Conservation (phyloP, 2,888 invertebrate genomes). For the Carpatolechia fugitivella region DNA sequence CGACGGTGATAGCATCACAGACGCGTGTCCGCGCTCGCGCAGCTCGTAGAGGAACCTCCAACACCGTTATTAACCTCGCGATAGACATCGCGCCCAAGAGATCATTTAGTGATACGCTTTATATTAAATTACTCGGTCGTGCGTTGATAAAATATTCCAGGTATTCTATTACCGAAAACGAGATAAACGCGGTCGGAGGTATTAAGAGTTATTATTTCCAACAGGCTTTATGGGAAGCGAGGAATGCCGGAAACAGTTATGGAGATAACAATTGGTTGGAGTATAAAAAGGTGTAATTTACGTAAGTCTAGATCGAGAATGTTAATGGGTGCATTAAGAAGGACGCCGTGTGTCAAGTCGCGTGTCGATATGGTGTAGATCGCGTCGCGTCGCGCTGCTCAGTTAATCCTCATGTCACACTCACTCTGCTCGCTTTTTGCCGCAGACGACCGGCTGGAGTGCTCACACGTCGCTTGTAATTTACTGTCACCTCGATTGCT, state of each 20-base stretch:
- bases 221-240: conserved; percentile 31
- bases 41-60: conserved; percentile 55
- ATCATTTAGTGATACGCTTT: conserved; percentile 79
- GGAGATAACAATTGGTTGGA: conserved; percentile 19
- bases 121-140: conserved; percentile 80
- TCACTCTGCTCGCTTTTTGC: conserved; percentile 43
- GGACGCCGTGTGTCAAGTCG: conserved; percentile 61
- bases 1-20: conserved; percentile 69
- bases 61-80: conserved; percentile 76
- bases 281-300: conserved; percentile 35
- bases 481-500: conserved; percentile 46
- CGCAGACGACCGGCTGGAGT: conserved; percentile 26
- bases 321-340: conserved; percentile 56
- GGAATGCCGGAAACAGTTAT: conserved; percentile 34
- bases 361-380: conserved; percentile 62
- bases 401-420: conserved; percentile 49
- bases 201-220: conserved; percentile 50
- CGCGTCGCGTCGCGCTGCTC: conserved; percentile 29
- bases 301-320: conserved; percentile 43
- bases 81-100: conserved; percentile 71
- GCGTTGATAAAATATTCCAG: conserved; percentile 75
- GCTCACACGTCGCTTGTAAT: conserved; percentile 38
- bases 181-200: conserved; percentile 68
- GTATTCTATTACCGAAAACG: conserved; percentile 77
- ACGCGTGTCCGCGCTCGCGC: conserved; percentile 61